Evolutionary conservation across 1,140 invertebrate genomes (phyloP), one percentile per base, ranked within the genome.

Genomic region (Neuroterus valhalla): DNA sequence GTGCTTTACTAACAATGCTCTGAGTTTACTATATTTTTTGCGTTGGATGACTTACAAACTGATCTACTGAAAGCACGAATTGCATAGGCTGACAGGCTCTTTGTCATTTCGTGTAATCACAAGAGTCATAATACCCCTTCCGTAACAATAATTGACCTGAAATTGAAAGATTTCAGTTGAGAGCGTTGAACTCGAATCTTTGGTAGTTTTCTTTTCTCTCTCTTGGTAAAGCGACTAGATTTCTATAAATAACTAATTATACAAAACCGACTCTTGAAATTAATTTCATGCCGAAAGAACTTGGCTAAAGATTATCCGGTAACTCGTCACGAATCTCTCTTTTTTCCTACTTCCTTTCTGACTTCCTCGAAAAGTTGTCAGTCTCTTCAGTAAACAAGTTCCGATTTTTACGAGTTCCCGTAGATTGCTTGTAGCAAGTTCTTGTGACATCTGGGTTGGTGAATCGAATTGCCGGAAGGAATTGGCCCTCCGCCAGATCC

Each of bases 401-500:
- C 14, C 14, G 42, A 55, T 17, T 66, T 38, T 38, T 31, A 66
- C 26, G 45, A 68, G 46, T 44, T 44, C 21, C 70, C 66, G 50
- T 78, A 80, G 77, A 11, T 78, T 70, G 19, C 70, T 72, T 71
- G 71, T 12, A 50, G 46, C 68, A 77, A 71, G 73, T 75, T 75
- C 46, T 75, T 44, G 23, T 26, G 71, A 81, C 81, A 85, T 80
- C 74, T 71, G 77, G 80, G 75, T 74, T 75, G 76, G 71, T 50
- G 71, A 66, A 81, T 79, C 69, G 74, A 81, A 78, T 72, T 79
- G 75, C 71, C 52, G 50, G 15, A 46, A 31, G 76, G 73, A 68
- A 80, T 82, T 86, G 84, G 84, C 78, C 21, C 3, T 0, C 12
- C 19, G 78, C 83, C 84, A 84, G 68, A 42, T 52, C 75, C 71